phyloP scores from a whole-genome alignment of 2,113 vertebrate species.

The Saimiri boliviensis region DNA sequence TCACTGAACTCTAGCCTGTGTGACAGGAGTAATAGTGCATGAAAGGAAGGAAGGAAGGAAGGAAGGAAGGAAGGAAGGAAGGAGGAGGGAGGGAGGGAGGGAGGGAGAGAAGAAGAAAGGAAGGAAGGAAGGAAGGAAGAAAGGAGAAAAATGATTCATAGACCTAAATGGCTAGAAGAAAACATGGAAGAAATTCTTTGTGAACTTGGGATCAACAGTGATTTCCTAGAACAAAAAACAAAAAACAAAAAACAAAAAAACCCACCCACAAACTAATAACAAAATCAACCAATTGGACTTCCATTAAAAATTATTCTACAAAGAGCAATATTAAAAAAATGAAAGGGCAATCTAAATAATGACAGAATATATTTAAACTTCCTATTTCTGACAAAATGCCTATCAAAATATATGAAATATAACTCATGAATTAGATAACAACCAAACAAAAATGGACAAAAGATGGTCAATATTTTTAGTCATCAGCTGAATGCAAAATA shows the following conservation, averaged over 20 bases:
- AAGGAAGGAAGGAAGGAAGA: too few species aligned
- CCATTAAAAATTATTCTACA: not conserved
- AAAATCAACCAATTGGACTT: not conserved
- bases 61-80: too few species aligned
- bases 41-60: too few species aligned
- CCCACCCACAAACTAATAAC: not conserved
- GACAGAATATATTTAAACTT: not conserved
- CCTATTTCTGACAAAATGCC: not conserved
- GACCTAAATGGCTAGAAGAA: not conserved
- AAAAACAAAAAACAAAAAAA: not conserved
- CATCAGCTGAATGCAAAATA: not conserved
- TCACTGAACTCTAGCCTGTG: too few species aligned
- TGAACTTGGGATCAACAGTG: not conserved
- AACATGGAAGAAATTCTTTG: not conserved
- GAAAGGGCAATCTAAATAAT: not conserved
- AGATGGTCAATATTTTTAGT: not conserved
- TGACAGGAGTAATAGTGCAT: too few species aligned
- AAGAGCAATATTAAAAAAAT: not conserved
- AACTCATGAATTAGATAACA: not conserved
- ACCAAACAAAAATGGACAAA: not conserved
- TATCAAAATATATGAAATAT: not conserved
- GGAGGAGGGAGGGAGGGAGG: accelerated
- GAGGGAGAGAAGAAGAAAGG: too few species aligned
- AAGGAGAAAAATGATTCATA: not conserved
- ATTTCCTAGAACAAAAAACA: not conserved